Evolutionary conservation across 2,888 invertebrate species (phyloP), one percentile per base, ranked within the genome.

Genomic region (Aphidius colemani): DNA sequence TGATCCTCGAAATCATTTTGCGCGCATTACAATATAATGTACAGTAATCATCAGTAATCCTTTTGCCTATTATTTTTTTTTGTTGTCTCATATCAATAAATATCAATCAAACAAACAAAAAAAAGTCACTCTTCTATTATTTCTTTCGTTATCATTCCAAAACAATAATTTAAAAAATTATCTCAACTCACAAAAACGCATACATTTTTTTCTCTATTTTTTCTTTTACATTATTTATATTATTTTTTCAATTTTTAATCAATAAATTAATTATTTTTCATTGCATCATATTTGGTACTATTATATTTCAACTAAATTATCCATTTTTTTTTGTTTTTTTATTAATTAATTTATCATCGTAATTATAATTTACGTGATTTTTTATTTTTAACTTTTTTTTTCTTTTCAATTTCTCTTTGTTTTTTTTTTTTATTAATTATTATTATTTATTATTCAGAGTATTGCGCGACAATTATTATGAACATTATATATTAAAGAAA

Each of bases 391-490:
- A 56, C 50, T 46, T 56, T 45, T 50, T 56, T 56, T 55, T 45
- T 59, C 39, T 39, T 59, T 49, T 49, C 44, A 61, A 50, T 30
- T 59, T 45, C 40, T 63, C 57, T 63, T 61, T 39, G 48, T 64
- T 56, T 51, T 64, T 65, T 58, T 55, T 62, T 51, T 63, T 63
- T 51, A 56, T 68, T 66, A 59, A 68, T 60, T 63, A 57, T 63
- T 56, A 11, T 6, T 46, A 63, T 67, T 70, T 67, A 66, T 71
- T 50, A 60, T 68, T 59, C 69, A 69, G 70, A 71, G 70, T 72
- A 71, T 72, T 72, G 70, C 69, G 63, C 65, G 69, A 71, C 66
- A 67, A 67, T 70, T 67, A 68, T 71, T 64, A 64, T 66, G 65
- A 68, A 69, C 66, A 59, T 66, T 65, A 60, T 62, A 66, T 53